Evolutionary conservation across 2,113 vertebrate genomes (phyloP).

Genomic region (Melanotaenia duboulayi): DNA sequence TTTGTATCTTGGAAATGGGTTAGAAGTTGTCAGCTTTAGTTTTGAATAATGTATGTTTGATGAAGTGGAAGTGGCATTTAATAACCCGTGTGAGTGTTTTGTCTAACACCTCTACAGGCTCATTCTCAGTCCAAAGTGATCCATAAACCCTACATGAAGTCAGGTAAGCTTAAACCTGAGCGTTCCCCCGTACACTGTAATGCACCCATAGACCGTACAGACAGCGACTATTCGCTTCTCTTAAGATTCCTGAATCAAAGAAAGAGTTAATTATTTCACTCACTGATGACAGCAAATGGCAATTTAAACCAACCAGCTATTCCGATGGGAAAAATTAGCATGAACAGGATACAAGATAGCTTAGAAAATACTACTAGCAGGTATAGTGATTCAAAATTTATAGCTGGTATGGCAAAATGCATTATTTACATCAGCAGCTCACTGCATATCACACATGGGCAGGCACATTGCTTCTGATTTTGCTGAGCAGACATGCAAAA

Average conservation of each 20-base stretch:
- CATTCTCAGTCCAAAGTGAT: not conserved
- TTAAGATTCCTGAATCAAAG: not conserved
- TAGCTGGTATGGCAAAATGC: not conserved
- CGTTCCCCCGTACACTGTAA: too few species aligned
- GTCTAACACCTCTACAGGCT: not conserved
- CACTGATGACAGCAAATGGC: not conserved
- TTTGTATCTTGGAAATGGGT: not conserved
- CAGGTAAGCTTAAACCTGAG: not conserved
- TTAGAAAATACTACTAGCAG: not conserved
- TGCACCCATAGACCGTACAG: not conserved
- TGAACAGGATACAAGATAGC: too few species aligned
- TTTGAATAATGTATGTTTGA: not conserved
- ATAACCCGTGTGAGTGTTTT: not conserved
- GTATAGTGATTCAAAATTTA: not conserved
- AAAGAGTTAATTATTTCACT: not conserved
- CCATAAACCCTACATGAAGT: not conserved
- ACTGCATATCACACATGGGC: not conserved
- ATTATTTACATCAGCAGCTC: not conserved
- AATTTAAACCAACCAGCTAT: too few species aligned
- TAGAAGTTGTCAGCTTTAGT: not conserved
- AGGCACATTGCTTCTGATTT: not conserved
- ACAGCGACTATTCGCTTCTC: not conserved
- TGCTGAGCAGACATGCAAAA: not conserved
- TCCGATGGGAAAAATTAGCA: too few species aligned
- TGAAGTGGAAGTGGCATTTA: not conserved